Evolutionary conservation across 2,888 invertebrate genomes (phyloP).

Genomic region (Himalopsyche anomala): DNA sequence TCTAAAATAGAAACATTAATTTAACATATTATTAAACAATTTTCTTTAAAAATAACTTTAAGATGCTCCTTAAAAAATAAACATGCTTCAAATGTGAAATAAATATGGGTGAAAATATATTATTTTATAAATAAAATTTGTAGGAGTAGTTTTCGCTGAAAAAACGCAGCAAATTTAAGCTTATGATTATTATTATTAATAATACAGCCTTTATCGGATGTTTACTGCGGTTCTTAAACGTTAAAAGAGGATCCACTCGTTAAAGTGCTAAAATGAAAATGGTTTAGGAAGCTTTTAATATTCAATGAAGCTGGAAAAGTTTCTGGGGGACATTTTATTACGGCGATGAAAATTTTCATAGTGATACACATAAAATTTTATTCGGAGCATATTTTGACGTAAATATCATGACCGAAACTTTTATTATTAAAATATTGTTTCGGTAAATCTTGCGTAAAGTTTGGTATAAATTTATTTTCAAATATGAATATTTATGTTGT

Average conservation of each 20-base stretch:
- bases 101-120: too few species aligned
- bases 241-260: conserved; percentile 26
- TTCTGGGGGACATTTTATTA: conserved; percentile 34
- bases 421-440: conserved; percentile 34
- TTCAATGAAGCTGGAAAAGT: conserved; percentile 24
- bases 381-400: conserved; percentile 22
- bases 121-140: too few species aligned
- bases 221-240: conserved; percentile 42
- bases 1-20: too few species aligned
- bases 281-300: conserved; percentile 42
- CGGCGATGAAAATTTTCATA: conserved; percentile 39
- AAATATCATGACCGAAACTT: conserved; percentile 32
- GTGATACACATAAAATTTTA: conserved; percentile 40
- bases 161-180: background rate
- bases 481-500: conserved; percentile 11
- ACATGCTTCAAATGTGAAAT: too few species aligned
- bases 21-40: too few species aligned
- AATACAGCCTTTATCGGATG: conserved; percentile 25
- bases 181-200: conserved; percentile 38
- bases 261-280: conserved; percentile 28
- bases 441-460: background rate
- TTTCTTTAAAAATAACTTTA: too few species aligned
- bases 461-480: background rate
- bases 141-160: too few species aligned
- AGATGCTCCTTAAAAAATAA: too few species aligned